Evolutionary conservation across 2,888 invertebrate species (phyloP), one percentile per base, ranked within the genome.

Genomic region (Hanleya hanleyi): DNA sequence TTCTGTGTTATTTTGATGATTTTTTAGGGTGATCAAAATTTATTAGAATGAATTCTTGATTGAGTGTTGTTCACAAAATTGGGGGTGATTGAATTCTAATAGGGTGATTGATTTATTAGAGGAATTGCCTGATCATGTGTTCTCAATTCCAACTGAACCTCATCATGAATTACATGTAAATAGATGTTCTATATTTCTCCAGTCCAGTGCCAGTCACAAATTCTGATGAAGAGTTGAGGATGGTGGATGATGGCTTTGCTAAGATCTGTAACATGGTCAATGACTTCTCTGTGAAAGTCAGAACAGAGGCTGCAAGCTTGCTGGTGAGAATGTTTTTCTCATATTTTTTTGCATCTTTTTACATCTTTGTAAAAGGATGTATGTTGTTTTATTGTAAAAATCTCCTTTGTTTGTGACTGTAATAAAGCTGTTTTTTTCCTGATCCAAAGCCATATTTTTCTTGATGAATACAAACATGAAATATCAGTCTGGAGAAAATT

Each of bases 191-290:
- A 33, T 41, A 36, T 73, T 36, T n/a, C 74, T 75, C 18, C 80
- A 95, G 94, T 86, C 92, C 93, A 79, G 94, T 95, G 83, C 93
- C 93, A 37, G 92, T 94, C 18, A 93, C 93, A 69, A 94, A 94
- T 32, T 95, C 94, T 69, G 95, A 95, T 79, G 96, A 97, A 80
- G 95, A 96, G 72, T 93, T 98, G 81, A 93, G 97, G 0, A 92
- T 99, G 81, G 95, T 96, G 37, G 99, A 99, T 90, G 97, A 98
- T 88, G 98, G 98, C 0, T 99, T 99, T 92, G 96, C 96, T 22
- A 95, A 96, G 90, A 95, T 99, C 29, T 99, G 99, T 88, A 95
- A 95, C 68, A 94, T 96, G 0, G 95, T 99, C 65, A 97, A 96
- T 85, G 99, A 99, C 91, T 92, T 97, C 35, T 96, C 96, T 33